Evolutionary conservation across 2,113 vertebrate genomes (phyloP).

Genomic region (Scomber scombrus): DNA sequence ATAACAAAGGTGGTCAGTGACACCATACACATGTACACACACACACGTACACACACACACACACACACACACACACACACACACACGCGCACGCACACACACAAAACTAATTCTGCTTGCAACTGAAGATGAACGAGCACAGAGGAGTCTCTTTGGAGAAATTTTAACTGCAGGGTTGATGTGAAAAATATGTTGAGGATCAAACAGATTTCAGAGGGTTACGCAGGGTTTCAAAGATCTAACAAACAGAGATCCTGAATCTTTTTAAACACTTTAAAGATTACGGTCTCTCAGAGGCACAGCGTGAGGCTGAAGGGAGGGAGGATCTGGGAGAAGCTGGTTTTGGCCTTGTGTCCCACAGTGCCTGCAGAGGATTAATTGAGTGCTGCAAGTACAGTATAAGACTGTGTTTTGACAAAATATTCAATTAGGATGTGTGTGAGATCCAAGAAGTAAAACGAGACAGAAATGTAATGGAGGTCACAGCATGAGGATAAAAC

Average conservation of each 20-base stretch:
- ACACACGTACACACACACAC: background rate
- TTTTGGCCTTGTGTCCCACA: slow-evolving; percentile 23
- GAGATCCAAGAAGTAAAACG: background rate
- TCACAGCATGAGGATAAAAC: background rate
- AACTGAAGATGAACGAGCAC: slow-evolving; percentile 13
- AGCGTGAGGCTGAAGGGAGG: slow-evolving; percentile 18
- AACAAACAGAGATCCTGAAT: slow-evolving; percentile 29
- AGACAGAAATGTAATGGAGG: background rate
- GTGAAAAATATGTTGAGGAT: slow-evolving; percentile 26
- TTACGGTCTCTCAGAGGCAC: slow-evolving; percentile 3
- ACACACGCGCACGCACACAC: background rate
- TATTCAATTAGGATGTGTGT: background rate
- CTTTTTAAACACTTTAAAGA: slow-evolving; percentile 36
- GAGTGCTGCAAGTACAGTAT: background rate
- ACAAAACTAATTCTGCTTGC: background rate
- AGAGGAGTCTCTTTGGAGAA: slow-evolving; percentile 11
- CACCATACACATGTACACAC: no score
- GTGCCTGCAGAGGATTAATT: slow-evolving; percentile 13
- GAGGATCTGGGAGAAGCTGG: slow-evolving; percentile 20
- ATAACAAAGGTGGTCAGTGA: slow-evolving; percentile 10
- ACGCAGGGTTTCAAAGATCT: slow-evolving; percentile 35
- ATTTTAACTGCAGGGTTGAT: slow-evolving; percentile 23
- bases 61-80: no score
- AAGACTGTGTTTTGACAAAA: background rate
- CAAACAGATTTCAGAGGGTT: slow-evolving; percentile 34